phyloP scores from a whole-genome alignment of 2,113 vertebrate species.

The Meleagris gallopavo region DNA sequence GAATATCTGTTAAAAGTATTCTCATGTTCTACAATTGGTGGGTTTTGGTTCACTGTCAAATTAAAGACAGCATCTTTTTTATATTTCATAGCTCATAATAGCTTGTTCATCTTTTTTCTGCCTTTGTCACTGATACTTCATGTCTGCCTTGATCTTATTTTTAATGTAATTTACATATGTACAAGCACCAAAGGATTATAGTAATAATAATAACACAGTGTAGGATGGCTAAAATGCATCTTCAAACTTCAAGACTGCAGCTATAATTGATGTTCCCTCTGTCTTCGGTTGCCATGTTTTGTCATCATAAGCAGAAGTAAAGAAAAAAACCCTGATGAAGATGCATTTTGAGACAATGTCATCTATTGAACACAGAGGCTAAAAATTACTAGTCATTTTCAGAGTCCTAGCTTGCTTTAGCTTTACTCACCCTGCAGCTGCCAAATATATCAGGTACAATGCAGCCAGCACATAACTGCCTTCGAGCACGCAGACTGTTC shows the following conservation, averaged over 20 bases:
- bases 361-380: background rate
- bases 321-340: constrained; percentile 1
- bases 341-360: background rate
- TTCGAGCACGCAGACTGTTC: background rate
- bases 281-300: background rate
- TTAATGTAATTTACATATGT: constrained; percentile 25
- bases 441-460: background rate
- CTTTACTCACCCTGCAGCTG: background rate
- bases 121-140: constrained; percentile 3
- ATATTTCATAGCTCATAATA: constrained; percentile 17
- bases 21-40: background rate
- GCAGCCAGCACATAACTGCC: background rate
- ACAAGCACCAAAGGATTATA: background rate
- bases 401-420: background rate
- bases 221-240: background rate
- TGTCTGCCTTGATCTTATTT: constrained; percentile 33
- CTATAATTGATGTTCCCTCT: constrained; percentile 5
- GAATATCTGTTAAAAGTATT: background rate
- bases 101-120: constrained; percentile 39
- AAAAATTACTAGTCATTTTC: background rate
- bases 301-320: background rate
- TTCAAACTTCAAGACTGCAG: background rate
- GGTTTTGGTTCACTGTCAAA: background rate
- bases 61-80: background rate
- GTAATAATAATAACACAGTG: background rate